These are phyloP conservation scores for Selene dorsalis DNA, from an alignment of 2,797 vertebrate genomes.

Conservation along the genomic window DNA sequence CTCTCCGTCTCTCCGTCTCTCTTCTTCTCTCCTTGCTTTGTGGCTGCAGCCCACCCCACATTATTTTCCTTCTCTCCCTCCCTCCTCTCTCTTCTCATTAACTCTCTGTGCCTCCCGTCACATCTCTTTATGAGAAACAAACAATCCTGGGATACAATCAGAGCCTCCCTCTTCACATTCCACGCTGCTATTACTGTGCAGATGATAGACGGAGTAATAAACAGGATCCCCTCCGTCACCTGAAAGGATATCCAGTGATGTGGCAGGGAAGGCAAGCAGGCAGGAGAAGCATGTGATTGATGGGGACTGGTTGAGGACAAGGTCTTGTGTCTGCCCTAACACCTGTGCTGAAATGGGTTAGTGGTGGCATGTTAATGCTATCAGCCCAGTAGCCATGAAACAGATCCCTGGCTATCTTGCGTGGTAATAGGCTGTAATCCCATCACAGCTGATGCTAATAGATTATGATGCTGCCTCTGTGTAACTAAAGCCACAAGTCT, in stretches of 20 bases:
- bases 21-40: background rate
- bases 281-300: slow-evolving; percentile 10
- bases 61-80: slow-evolving; percentile 17
- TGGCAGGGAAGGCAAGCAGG: slow-evolving; percentile 20
- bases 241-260: slow-evolving; percentile 19
- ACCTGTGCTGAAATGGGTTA: slow-evolving; percentile 22
- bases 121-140: slow-evolving; percentile 41
- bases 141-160: background rate
- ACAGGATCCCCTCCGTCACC: slow-evolving; percentile 4
- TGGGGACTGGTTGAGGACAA: slow-evolving; percentile 10
- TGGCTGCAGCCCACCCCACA: slow-evolving; percentile 14
- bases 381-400: slow-evolving; percentile 27
- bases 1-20: background rate
- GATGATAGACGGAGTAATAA: slow-evolving; percentile 19
- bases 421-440: slow-evolving; percentile 65
- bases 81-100: slow-evolving; percentile 49
- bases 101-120: slow-evolving; percentile 34
- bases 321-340: slow-evolving; percentile 8
- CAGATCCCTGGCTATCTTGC: slow-evolving; percentile 30
- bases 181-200: background rate
- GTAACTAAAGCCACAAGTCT: slow-evolving; percentile 47
- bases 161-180: background rate
- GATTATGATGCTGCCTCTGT: slow-evolving; percentile 54
- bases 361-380: slow-evolving; percentile 34
- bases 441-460: slow-evolving; percentile 65